Conservation (phyloP, 2,113 vertebrate species). For the Prunella fulvescens region DNA sequence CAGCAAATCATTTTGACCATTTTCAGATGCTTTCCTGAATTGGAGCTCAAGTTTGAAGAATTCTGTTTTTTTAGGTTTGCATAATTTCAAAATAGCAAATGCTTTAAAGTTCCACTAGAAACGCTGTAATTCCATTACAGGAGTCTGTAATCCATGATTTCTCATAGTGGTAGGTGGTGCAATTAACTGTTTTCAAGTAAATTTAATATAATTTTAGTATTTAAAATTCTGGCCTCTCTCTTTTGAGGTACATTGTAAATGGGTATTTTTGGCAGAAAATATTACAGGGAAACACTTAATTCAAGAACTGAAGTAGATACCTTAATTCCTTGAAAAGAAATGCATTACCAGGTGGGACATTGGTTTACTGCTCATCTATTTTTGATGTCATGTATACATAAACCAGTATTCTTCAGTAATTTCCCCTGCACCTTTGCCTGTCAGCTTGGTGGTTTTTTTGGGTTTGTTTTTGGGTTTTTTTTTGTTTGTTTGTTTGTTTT, state of each 20-base stretch:
- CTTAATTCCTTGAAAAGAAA: constrained; percentile 33
- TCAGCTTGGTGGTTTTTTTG: neutral
- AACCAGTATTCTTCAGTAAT: neutral
- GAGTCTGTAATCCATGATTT: neutral
- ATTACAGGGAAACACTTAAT: neutral
- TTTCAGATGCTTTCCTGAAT: constrained; percentile 19
- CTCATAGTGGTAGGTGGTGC: neutral
- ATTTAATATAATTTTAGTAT: neutral
- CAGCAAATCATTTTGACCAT: neutral
- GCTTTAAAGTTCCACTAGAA: neutral
- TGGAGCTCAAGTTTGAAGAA: neutral
- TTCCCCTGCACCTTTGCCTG: neutral
- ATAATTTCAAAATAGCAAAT: neutral
- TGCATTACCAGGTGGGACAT: constrained; percentile 56
- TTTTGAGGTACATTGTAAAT: neutral
- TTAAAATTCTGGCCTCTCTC: neutral
- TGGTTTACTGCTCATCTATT: constrained; percentile 39
- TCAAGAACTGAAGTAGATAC: neutral
- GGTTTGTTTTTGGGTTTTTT: neutral
- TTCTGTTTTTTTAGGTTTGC: neutral
- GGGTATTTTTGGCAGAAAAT: neutral
- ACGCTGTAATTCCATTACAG: neutral
- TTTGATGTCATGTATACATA: constrained; percentile 40
- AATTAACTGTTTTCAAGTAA: neutral
- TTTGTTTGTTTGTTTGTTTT: no score